Conservation (phyloP, 2,113 vertebrate species). For the Diphyllodes magnificus region DNA sequence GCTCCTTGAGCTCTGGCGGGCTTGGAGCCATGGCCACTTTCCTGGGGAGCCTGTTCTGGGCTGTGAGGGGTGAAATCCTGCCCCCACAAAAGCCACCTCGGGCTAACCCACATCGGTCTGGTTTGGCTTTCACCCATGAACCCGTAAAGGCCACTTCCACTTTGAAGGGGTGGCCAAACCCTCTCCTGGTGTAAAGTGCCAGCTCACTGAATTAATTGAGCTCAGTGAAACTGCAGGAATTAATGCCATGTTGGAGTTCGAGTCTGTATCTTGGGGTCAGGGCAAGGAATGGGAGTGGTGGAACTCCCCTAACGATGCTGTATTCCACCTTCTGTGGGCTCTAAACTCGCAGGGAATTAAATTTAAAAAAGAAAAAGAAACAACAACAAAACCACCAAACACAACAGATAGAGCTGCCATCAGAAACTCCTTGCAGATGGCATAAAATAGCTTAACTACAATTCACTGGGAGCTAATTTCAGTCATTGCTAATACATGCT, state of each 20-base stretch:
- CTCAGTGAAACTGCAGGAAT: not conserved
- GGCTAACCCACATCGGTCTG: not conserved
- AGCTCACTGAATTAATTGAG: not conserved
- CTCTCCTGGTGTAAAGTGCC: not conserved
- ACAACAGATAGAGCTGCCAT: conserved; percentile 38
- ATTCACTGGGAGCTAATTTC: conserved; percentile 78
- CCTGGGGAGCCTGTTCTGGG: not conserved
- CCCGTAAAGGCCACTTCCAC: not conserved
- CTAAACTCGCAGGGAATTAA: not conserved
- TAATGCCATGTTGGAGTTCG: not conserved
- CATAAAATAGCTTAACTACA: conserved; percentile 71
- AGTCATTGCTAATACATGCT: conserved; percentile 72
- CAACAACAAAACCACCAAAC: not conserved
- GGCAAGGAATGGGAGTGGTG: not conserved
- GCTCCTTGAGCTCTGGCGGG: not conserved
- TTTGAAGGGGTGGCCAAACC: not conserved
- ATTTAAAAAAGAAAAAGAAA: not conserved
- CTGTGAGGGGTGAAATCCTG: not conserved
- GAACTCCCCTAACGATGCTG: not conserved
- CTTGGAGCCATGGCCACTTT: fast-evolving
- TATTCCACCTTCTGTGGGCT: not conserved
- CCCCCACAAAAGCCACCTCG: not conserved
- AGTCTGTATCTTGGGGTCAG: not conserved
- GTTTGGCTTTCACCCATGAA: not conserved
- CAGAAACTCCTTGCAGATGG: conserved; percentile 55